Percentiles rank a stretch among this genome's conserved stretches.
phyloP scores from a whole-genome alignment of 2,797 vertebrate species.

The Vultur gryphus region DNA sequence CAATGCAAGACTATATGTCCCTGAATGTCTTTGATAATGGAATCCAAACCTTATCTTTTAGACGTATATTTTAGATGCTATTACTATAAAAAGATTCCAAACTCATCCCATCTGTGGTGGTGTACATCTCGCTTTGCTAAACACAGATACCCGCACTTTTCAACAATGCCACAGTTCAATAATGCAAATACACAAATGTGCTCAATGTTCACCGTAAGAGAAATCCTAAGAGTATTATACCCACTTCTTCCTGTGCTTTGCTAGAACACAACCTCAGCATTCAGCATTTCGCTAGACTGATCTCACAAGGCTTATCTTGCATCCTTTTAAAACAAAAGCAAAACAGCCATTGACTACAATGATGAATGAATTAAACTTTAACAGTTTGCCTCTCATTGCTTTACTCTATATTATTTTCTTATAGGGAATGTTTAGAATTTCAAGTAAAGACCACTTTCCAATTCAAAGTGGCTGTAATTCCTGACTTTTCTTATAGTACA shows the following conservation, averaged over 20 bases:
- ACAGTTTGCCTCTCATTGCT: neutral
- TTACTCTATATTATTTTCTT: neutral
- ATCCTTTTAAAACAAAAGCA: neutral
- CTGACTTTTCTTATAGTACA: neutral
- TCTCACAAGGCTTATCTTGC: neutral
- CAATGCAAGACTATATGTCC: neutral
- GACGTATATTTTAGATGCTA: neutral
- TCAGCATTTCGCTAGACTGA: neutral
- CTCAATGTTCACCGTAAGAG: fast-evolving
- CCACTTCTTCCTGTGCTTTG: neutral
- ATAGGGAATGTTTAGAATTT: neutral
- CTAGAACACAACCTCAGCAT: neutral
- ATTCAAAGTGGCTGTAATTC: constrained; percentile 23
- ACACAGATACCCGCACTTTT: neutral
- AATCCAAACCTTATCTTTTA: neutral
- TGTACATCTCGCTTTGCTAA: neutral
- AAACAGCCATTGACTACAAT: neutral
- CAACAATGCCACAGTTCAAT: neutral
- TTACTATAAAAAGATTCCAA: neutral
- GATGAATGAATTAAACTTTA: neutral
- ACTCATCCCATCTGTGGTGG: neutral
- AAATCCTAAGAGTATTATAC: neutral
- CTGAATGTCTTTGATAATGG: neutral
- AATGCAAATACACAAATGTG: neutral
- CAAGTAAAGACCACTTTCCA: neutral